These are phyloP conservation scores for Crossocerus cetratus DNA, from an alignment of 2,888 invertebrate species.

Conservation along the genomic window DNA sequence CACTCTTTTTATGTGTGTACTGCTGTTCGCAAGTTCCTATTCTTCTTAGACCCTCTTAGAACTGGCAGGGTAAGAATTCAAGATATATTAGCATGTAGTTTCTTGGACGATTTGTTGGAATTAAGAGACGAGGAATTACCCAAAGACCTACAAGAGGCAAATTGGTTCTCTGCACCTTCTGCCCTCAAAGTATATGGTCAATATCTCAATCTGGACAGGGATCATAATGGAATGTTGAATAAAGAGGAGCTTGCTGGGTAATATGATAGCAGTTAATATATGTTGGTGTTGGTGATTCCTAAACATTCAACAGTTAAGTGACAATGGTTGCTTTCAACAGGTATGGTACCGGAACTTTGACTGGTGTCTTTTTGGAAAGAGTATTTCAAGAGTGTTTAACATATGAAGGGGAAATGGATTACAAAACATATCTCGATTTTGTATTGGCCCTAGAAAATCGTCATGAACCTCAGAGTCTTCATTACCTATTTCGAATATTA, in stretches of 20 bases:
- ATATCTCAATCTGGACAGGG: constrained; percentile 94
- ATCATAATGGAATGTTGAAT: constrained; percentile 97
- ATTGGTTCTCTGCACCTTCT: constrained; percentile 94
- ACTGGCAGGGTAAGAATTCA: constrained; percentile 93
- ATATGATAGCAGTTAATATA: constrained; percentile 7
- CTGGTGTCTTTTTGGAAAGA: constrained; percentile 92
- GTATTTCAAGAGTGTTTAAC: constrained; percentile 97
- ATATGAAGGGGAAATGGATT: constrained; percentile 97
- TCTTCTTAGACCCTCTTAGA: constrained; percentile 93
- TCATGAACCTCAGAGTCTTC: constrained; percentile 92
- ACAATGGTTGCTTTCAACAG: constrained; percentile 74
- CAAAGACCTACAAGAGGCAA: constrained; percentile 90
- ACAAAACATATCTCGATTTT: constrained; percentile 96
- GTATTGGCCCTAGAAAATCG: constrained; percentile 95
- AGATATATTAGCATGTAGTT: constrained; percentile 93
- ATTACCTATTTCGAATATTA: constrained; percentile 93
- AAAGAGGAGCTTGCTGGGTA: constrained; percentile 92
- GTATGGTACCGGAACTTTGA: constrained; percentile 94
- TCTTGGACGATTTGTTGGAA: constrained; percentile 94
- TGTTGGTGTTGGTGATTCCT: background rate
- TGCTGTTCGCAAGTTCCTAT: constrained; percentile 96
- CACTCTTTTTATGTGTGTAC: constrained; percentile 98
- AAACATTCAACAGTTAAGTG: background rate
- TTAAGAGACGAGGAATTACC: constrained; percentile 90
- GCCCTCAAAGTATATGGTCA: constrained; percentile 95